Conservation (phyloP, 2,888 invertebrate genomes). For the Pachymerium ferrugineum region DNA sequence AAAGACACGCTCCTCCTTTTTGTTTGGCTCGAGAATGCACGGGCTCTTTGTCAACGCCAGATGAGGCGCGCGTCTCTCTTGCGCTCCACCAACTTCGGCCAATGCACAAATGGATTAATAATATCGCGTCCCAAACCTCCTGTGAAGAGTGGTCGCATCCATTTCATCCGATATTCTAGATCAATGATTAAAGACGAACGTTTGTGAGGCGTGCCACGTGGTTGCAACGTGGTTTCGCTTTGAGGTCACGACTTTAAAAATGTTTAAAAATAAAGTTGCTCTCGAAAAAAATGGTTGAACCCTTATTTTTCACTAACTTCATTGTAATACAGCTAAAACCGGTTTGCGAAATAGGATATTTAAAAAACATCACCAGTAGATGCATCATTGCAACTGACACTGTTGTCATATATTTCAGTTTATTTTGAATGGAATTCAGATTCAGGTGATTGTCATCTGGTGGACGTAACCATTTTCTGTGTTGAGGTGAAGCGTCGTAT, state of each 20-base stretch:
- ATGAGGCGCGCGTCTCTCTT: conserved; percentile 20
- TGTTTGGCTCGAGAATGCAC: conserved; percentile 23
- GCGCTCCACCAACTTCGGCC: conserved; percentile 21
- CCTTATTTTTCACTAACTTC: not conserved
- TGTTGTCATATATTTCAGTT: not conserved
- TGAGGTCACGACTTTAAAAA: not conserved
- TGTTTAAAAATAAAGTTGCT: not conserved
- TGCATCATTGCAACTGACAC: no score
- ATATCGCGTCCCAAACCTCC: conserved; percentile 13
- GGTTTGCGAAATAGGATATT: not conserved
- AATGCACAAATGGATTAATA: conserved; percentile 25
- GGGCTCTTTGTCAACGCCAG: conserved; percentile 15
- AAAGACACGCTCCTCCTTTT: conserved; percentile 23
- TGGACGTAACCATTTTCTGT: conserved; percentile 12
- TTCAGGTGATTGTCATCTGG: conserved; percentile 27
- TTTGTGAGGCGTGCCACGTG: not conserved
- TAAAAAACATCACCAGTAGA: no score
- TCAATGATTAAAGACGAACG: conserved; percentile 22
- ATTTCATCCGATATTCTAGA: conserved; percentile 12
- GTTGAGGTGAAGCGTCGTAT: not conserved
- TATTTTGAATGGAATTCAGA: conserved; percentile 20
- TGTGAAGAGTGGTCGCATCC: not conserved
- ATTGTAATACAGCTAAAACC: not conserved
- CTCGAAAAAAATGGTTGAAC: not conserved
- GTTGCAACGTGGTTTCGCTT: not conserved